Conservation (phyloP, 2,888 invertebrate genomes). For the Metacarcinus magister region DNA sequence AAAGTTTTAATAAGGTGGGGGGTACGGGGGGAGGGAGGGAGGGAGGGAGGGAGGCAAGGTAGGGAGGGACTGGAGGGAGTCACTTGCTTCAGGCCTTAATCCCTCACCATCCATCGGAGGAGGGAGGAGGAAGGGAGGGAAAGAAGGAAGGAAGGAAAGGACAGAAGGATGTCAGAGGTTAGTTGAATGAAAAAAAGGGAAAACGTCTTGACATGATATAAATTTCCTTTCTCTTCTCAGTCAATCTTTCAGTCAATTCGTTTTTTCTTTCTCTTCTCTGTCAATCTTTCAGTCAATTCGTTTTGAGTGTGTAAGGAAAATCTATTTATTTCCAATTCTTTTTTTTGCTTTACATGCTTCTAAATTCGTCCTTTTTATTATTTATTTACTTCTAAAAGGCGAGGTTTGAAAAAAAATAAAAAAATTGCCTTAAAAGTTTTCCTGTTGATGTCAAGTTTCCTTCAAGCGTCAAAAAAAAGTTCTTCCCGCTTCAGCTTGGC, state of each 20-base stretch:
- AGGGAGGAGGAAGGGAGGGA: neutral
- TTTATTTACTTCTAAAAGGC: neutral
- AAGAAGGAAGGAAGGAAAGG: neutral
- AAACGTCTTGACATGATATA: neutral
- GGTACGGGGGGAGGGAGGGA: neutral
- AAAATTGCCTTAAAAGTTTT: neutral
- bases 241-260: neutral
- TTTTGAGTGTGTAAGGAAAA: too few species aligned
- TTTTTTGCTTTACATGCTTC: neutral
- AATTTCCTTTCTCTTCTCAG: neutral
- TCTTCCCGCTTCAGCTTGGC: neutral
- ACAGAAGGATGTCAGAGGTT: neutral
- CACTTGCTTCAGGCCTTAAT: constrained; percentile 34
- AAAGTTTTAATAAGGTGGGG: constrained; percentile 41
- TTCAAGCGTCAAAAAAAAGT: neutral
- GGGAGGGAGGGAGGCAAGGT: neutral
- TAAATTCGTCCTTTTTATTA: neutral
- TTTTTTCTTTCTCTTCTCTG: neutral
- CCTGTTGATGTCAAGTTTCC: neutral
- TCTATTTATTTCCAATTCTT: neutral
- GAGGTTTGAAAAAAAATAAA: too few species aligned
- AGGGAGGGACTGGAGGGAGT: neutral
- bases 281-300: neutral
- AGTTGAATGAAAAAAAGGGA: neutral
- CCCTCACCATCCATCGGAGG: neutral